Percentiles rank a stretch among this genome's conserved stretches.
These are phyloP conservation scores for Pherbina coryleti DNA, from an alignment of 2,888 invertebrate genomes.

Conservation along the genomic window DNA sequence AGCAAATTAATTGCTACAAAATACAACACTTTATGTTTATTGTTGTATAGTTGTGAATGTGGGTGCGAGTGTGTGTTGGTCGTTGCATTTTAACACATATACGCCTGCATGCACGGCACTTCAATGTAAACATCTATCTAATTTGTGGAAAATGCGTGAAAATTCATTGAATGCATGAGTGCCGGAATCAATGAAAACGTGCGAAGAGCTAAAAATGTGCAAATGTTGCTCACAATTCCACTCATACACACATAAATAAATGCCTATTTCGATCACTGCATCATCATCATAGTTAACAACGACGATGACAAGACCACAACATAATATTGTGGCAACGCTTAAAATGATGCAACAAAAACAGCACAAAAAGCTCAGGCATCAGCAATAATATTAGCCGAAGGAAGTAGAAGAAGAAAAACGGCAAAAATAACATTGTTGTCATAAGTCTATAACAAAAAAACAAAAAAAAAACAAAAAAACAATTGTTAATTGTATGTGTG, in stretches of 20 bases:
- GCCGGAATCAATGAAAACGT: not conserved
- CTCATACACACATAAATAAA: too few species aligned
- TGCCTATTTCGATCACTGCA: not conserved
- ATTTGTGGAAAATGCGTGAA: slow-evolving; percentile 22
- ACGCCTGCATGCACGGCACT: not conserved
- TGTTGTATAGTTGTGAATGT: not conserved
- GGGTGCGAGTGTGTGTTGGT: not conserved
- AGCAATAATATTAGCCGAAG: not conserved
- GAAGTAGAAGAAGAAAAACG: not conserved
- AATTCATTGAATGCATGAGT: slow-evolving; percentile 19
- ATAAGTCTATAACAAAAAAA: too few species aligned
- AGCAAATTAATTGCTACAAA: slow-evolving; percentile 41
- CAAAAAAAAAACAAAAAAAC: too few species aligned
- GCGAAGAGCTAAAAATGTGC: not conserved
- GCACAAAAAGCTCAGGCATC: slow-evolving; percentile 4
- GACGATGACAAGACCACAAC: slow-evolving; percentile 43
- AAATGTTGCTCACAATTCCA: not conserved
- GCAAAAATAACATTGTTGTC: not conserved
- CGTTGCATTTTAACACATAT: not conserved
- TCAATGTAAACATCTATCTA: slow-evolving; percentile 17
- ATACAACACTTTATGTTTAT: slow-evolving; percentile 26
- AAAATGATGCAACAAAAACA: slow-evolving; percentile 28
- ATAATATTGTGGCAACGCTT: slow-evolving; percentile 41
- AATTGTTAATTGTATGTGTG: not conserved
- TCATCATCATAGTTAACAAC: slow-evolving; percentile 1